Conservation (phyloP, 2,797 vertebrate species). For the Lepilemur ruficaudatus region DNA sequence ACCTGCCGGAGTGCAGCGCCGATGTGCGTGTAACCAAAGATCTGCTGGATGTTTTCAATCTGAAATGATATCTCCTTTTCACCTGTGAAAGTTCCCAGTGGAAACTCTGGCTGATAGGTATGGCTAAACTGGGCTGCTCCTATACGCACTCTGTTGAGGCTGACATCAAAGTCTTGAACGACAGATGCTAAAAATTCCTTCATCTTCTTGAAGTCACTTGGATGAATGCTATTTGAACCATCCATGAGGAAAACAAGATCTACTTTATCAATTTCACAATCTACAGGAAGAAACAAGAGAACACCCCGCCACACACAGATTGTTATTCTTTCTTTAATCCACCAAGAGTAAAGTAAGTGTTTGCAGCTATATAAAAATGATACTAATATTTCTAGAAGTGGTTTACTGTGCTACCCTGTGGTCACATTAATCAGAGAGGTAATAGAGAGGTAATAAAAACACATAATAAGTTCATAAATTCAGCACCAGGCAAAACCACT, state of each 20-base stretch:
- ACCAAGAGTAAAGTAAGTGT: neutral
- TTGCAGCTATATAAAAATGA: neutral
- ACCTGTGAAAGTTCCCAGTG: neutral
- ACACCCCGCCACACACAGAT: neutral
- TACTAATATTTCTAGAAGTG: neutral
- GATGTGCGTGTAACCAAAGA: slow-evolving; percentile 61
- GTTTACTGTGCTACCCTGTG: neutral
- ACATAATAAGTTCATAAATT: neutral
- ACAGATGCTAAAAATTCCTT: slow-evolving; percentile 75
- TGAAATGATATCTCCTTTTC: slow-evolving; percentile 49
- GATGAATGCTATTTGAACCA: slow-evolving; percentile 78
- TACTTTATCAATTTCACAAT: slow-evolving; percentile 76
- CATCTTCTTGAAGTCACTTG: slow-evolving; percentile 73
- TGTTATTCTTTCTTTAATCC: neutral
- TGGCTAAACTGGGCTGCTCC: slow-evolving; percentile 79
- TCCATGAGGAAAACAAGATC: slow-evolving; percentile 83
- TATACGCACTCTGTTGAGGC: slow-evolving; percentile 54
- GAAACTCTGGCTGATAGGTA: slow-evolving; percentile 62
- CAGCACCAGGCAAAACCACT: neutral
- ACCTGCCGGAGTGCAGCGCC: slow-evolving; percentile 67
- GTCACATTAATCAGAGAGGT: neutral
- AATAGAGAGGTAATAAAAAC: neutral
- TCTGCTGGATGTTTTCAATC: slow-evolving; percentile 71
- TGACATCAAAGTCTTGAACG: slow-evolving; percentile 66
- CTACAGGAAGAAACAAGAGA: slow-evolving; percentile 55